These are phyloP conservation scores for Agrochola circellaris DNA, from an alignment of 2,888 invertebrate species.

Conservation along the genomic window DNA sequence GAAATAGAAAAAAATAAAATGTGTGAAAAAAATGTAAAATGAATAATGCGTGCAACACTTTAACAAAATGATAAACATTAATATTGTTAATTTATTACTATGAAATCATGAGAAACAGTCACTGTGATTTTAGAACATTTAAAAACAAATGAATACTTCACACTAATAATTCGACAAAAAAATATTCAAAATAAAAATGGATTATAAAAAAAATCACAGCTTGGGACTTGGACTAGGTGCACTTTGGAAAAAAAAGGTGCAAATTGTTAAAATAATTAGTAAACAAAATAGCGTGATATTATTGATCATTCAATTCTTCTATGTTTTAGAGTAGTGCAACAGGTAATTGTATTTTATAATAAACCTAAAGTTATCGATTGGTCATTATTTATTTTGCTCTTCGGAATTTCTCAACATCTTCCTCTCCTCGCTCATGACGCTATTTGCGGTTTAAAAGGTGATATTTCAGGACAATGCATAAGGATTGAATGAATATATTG, in stretches of 20 bases:
- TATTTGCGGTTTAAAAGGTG: conserved; percentile 21
- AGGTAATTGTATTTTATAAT: neutral
- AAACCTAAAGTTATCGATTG: neutral
- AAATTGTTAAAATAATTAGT: neutral
- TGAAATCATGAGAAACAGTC: conserved; percentile 28
- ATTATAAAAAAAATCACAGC: neutral
- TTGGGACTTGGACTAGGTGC: neutral
- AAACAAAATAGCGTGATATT: neutral
- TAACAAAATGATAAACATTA: conserved; percentile 68
- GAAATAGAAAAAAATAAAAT: conserved; percentile 86
- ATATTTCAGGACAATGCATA: neutral
- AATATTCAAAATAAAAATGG: neutral
- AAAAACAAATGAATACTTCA: conserved; percentile 6
- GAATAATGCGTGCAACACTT: conserved; percentile 59
- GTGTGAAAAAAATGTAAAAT: conserved; percentile 76
- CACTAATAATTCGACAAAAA: conserved; percentile 9
- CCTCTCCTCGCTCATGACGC: neutral
- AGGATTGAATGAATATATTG: neutral
- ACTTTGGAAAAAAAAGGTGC: neutral
- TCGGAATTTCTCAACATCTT: conserved; percentile 14
- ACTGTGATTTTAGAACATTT: conserved; percentile 7
- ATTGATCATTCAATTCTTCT: neutral
- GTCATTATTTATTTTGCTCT: conserved; percentile 14
- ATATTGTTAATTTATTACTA: conserved; percentile 30
- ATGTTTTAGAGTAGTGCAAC: neutral